A percentile compares a stretch with the other conserved stretches of the same genome.
Conservation (phyloP, 2,113 vertebrate genomes). For the Sinocyclocheilus anshuiensis region DNA sequence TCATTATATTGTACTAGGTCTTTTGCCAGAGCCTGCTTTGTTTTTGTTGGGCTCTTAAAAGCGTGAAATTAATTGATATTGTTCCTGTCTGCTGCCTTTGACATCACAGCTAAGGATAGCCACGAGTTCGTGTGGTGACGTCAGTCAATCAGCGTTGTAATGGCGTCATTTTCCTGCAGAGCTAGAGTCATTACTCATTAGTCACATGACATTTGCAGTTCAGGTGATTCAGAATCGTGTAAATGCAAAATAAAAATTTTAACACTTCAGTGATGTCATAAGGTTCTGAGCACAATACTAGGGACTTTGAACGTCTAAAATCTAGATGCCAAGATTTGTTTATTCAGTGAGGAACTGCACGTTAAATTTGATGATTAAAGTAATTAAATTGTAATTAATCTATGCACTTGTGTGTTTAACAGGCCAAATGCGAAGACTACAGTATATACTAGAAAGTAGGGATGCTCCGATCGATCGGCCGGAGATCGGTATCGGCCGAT, state of each 20-base stretch:
- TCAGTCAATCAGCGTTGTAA: background rate
- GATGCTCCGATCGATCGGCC: too few species aligned
- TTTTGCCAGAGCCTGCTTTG: background rate
- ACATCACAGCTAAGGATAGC: background rate
- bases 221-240: background rate
- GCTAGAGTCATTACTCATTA: background rate
- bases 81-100: background rate
- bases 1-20: background rate
- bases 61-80: background rate
- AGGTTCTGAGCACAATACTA: background rate
- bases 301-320: background rate
- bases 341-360: constrained; percentile 15
- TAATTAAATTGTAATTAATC: constrained; percentile 32
- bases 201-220: background rate
- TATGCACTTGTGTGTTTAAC: background rate
- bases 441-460: background rate
- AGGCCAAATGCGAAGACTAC: background rate
- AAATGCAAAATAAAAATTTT: background rate
- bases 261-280: background rate
- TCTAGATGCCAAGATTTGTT: constrained; percentile 16
- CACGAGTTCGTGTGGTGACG: background rate
- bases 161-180: background rate
- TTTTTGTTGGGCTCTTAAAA: background rate
- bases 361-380: constrained; percentile 8
- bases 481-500: too few species aligned